Evolutionary conservation across 2,888 invertebrate genomes (phyloP).

Genomic region (Dexiosoma caninum): DNA sequence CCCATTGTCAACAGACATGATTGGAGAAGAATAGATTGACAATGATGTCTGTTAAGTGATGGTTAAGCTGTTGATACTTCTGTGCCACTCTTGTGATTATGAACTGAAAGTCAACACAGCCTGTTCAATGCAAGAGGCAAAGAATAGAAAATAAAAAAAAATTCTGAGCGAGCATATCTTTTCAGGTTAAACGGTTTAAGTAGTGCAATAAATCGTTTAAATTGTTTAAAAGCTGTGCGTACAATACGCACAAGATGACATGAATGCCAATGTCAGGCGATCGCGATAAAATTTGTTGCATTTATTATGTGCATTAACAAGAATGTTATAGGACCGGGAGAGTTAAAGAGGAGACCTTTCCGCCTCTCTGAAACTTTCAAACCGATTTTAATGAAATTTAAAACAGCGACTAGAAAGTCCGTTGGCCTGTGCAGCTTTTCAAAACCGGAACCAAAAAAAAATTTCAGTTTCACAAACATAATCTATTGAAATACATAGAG

Average conservation of each 20-base stretch:
- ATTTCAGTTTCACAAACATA: no score
- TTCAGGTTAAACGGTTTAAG: neutral
- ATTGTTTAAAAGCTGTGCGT: neutral
- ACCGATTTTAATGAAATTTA: no score
- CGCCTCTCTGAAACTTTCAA: no score
- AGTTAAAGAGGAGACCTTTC: no score
- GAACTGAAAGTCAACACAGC: neutral
- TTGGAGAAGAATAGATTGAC: slow-evolving; percentile 13
- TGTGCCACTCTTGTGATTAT: neutral
- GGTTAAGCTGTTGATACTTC: neutral
- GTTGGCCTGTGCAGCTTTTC: no score
- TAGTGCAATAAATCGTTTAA: neutral
- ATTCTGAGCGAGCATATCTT: neutral
- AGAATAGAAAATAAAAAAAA: neutral
- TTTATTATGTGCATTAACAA: no score
- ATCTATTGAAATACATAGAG: no score
- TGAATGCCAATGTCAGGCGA: slow-evolving; percentile 39
- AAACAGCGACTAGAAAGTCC: no score
- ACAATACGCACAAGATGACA: slow-evolving; percentile 11
- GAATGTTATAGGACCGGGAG: no score
- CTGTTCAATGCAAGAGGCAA: neutral
- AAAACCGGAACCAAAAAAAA: no score
- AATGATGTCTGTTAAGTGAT: slow-evolving; percentile 1
- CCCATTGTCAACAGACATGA: slow-evolving; percentile 28
- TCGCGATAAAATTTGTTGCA: no score